Conservation (phyloP, 2,113 vertebrate species). For the Petromus typicus region DNA sequence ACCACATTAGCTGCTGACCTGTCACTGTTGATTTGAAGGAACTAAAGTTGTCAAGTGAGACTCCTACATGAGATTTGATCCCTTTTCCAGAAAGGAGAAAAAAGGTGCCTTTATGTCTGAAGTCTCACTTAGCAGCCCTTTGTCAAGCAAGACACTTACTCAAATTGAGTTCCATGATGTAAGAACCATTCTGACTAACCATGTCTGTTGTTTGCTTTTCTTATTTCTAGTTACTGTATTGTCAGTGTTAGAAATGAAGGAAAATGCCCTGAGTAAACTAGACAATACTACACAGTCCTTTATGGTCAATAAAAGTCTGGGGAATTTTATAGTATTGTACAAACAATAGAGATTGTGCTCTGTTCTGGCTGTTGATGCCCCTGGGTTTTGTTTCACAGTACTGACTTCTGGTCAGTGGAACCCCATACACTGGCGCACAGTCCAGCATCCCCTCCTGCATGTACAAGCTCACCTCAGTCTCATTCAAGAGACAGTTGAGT, state of each 20-base stretch:
- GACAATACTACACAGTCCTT: neutral
- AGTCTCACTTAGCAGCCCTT: neutral
- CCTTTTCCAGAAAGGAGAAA: neutral
- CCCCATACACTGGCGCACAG: neutral
- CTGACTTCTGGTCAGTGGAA: neutral
- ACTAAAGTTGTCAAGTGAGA: neutral
- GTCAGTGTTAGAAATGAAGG: neutral
- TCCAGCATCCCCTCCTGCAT: neutral
- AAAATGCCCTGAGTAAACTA: neutral
- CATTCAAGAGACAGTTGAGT: neutral
- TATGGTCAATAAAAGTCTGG: neutral
- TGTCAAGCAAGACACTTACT: neutral
- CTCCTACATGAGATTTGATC: neutral
- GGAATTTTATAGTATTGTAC: neutral
- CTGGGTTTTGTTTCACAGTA: neutral
- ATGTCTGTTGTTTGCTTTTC: neutral
- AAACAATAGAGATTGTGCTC: neutral
- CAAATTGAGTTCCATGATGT: neutral
- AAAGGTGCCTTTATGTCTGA: neutral
- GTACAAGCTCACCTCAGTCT: rapidly evolving
- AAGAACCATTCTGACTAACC: neutral
- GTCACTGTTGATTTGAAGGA: neutral
- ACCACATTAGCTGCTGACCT: neutral
- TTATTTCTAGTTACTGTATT: neutral
- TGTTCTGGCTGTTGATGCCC: neutral